phyloP scores from a whole-genome alignment of 2,113 vertebrate genomes.

The Peromyscus californicus region DNA sequence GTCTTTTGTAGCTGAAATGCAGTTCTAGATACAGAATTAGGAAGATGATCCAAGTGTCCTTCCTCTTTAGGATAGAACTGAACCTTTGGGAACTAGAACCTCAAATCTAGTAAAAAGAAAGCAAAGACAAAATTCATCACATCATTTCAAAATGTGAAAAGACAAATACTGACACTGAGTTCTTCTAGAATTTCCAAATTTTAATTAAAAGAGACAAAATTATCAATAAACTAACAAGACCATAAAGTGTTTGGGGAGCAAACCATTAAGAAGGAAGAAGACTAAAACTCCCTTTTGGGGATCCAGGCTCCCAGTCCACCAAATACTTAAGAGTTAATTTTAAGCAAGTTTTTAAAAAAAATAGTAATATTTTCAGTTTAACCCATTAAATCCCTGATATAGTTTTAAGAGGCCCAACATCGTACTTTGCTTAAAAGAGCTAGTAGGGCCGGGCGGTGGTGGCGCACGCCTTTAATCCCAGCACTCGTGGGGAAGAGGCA shows the following conservation, averaged over 20 bases:
- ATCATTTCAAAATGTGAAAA: slow-evolving; percentile 25
- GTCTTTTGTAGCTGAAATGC: slow-evolving; percentile 37
- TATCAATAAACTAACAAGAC: slow-evolving; percentile 10
- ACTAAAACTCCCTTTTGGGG: not conserved
- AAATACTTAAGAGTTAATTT: slow-evolving; percentile 34
- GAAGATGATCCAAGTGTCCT: slow-evolving; percentile 48
- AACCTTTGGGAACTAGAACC: slow-evolving; percentile 1
- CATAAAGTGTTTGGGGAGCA: slow-evolving; percentile 28
- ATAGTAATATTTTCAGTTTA: not conserved
- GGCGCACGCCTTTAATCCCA: no score
- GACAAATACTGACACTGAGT: not conserved
- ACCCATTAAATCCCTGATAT: slow-evolving; percentile 54
- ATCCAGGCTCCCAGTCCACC: not conserved
- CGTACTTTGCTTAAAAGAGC: slow-evolving; percentile 50
- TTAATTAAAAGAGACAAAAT: slow-evolving; percentile 47
- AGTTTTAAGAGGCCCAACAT: not conserved
- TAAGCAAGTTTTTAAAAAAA: not conserved
- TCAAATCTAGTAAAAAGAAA: not conserved
- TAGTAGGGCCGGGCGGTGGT: no score
- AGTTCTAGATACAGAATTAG: slow-evolving; percentile 50
- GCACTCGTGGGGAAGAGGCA: no score
- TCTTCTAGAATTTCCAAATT: slow-evolving; percentile 38
- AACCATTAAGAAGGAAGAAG: not conserved
- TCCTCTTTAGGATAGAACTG: not conserved
- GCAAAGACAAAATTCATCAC: slow-evolving; percentile 39